Evolutionary conservation across 2,113 vertebrate species (phyloP), one percentile per base, ranked within the genome.

Genomic region (Mixornis gularis): DNA sequence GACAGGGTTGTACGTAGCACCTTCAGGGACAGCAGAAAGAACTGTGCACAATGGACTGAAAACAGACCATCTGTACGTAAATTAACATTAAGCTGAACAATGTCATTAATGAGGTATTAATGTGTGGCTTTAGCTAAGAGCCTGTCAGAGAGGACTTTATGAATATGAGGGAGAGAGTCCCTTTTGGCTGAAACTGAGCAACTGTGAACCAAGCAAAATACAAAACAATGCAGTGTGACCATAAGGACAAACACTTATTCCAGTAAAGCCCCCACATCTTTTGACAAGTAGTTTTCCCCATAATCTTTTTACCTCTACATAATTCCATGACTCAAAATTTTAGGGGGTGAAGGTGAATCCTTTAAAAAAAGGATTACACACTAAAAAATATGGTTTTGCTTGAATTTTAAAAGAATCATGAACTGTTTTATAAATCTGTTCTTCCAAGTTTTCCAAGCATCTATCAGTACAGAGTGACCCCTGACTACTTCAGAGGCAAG

Each of bases 21-120:
- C 29, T 82, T 74, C 77, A 2, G 3, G 65, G 91, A 76, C 30
- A 51, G 73, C 30, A 89, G 46, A 46, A 58, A 52, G 46, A 77
- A 49, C 56, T 21, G 58, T 89, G 88, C 88, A 93, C 88, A 94
- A 53, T 79, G 78, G 74, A 70, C 91, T 95, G 89, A 72, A 82
- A 95, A 82, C 34, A 71, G 80, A 77, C 80, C 91, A 96, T 95
- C 92, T 93, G 91, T 29, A 91, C 0, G 9, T n/a, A 87, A 63
- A 93, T 90, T 89, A 79, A 58, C 80, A 40, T 76, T 69, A 53
- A 84, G 62, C 70, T 46, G 48, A 89, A 59, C 78, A 87, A 69
- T 29, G 63, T 20, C 46, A 82, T 91, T 95, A 94, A 91, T 66
- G 91, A 92, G 43, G 36, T 79, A 85, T 89, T 82, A 58, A 92